Base-by-base conservation (phyloP, 2,797 vertebrate genomes). In the Acrocephalus scirpaceus region DNA sequence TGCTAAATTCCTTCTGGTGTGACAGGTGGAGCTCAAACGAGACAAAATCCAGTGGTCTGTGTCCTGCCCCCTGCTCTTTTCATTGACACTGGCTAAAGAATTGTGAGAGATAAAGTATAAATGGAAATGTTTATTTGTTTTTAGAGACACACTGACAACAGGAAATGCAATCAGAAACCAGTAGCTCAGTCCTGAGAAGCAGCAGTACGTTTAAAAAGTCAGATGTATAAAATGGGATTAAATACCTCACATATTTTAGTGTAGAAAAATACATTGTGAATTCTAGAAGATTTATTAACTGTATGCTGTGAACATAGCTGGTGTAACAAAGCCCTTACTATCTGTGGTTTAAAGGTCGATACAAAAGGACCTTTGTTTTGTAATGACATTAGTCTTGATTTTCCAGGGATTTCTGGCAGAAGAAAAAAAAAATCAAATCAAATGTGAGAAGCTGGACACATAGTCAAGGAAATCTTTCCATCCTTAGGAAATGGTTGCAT, bases 231-330 rank as follows among this genome's bases (percentile, higher is more conserved):
- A 93, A 88, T 22, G 44, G 56, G 58, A 76, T 86, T 96, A 96
- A 96, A 96, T 97, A 44, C 60, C 95, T 97, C 47, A 76, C 93
- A 88, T 97, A 91, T 93, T 96, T 97, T 72, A 86, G 67, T 3
- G 3, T 73, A 86, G 86, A 79, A 92, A 92, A 95, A 95, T 94
- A 93, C 85, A 91, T 36, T 56, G 81, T 93, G 70, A 96, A 62
- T 94, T 72, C 54, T 88, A 44, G 65, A 65, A 72, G 61, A 90
- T 76, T 70, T 94, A 92, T 95, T 91, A 95, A 76, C 70, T 62
- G 50, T 32, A 1, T 78, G n/a, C 84, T 93, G 74, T 76, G 84
- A 93, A 76, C 2, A 4, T 82, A 62, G 62, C 71, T 92, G 56
- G 50, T 87, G 40, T 77, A 92, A 96, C 86, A 96, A 90, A 97